Conservation (phyloP, 2,888 invertebrate genomes). For the Copidosoma aretas region DNA sequence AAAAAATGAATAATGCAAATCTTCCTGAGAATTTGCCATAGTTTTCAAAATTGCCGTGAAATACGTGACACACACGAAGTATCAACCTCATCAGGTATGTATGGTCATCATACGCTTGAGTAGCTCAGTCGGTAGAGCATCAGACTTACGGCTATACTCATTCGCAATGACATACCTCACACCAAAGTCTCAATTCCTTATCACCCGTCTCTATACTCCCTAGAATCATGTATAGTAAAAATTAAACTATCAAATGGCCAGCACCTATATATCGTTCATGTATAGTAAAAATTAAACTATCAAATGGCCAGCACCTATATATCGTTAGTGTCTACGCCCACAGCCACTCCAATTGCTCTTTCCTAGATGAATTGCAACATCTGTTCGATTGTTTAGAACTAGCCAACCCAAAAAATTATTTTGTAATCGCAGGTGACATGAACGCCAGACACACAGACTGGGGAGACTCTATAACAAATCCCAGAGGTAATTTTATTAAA, state of each 20-base stretch:
- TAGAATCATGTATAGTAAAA: too few relatives aligned
- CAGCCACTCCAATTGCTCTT: slow-evolving; percentile 11
- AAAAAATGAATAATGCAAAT: too few relatives aligned
- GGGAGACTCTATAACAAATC: slow-evolving; percentile 20
- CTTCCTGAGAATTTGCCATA: too few relatives aligned
- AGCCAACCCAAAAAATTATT: slow-evolving; percentile 25
- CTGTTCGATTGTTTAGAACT: slow-evolving; percentile 24
- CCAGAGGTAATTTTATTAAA: slow-evolving; percentile 11
- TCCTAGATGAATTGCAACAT: slow-evolving; percentile 9
- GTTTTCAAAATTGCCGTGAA: too few relatives aligned
- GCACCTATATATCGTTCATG: too few relatives aligned
- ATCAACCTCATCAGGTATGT: too few relatives aligned
- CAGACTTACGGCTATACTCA: slow-evolving; percentile 28
- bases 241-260: too few relatives aligned
- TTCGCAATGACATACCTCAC: slow-evolving; percentile 23
- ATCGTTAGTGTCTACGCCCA: slow-evolving; percentile 36
- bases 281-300: too few relatives aligned
- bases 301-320: too few relatives aligned
- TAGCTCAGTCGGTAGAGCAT: slow-evolving; percentile 29
- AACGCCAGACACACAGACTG: slow-evolving; percentile 32
- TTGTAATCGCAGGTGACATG: slow-evolving; percentile 38
- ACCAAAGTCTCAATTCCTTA: too few relatives aligned
- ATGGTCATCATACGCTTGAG: background rate
- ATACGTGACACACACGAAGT: too few relatives aligned
- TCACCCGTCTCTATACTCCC: too few relatives aligned